These are phyloP conservation scores for Erethizon dorsatum DNA, from an alignment of 2,797 vertebrate species.

Conservation along the genomic window DNA sequence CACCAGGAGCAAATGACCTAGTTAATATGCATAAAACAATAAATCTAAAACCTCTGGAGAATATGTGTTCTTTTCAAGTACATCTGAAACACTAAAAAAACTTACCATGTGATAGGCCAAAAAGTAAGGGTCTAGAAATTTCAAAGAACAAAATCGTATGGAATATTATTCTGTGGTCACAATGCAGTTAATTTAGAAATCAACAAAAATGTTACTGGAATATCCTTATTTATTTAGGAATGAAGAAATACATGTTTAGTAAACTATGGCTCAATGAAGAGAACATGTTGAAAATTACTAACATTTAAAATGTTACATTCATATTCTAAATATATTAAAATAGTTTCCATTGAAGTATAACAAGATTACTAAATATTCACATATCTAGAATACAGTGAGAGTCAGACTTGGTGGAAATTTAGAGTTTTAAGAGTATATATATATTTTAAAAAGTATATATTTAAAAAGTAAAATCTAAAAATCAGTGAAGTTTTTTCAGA, in stretches of 20 bases:
- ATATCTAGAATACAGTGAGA: background rate
- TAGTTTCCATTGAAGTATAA: constrained; percentile 39
- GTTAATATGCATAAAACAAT: constrained; percentile 17
- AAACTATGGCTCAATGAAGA: background rate
- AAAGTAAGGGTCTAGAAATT: constrained; percentile 42
- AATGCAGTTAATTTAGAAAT: constrained; percentile 45
- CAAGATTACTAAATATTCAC: constrained; percentile 9
- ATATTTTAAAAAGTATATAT: background rate
- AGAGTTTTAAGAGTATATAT: background rate
- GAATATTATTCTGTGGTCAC: background rate
- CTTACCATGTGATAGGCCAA: background rate
- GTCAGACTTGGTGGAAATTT: background rate
- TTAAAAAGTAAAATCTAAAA: constrained; percentile 33
- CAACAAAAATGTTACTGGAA: constrained; percentile 22
- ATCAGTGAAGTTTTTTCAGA: constrained; percentile 7
- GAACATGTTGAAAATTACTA: constrained; percentile 40
- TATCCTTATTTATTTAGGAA: constrained; percentile 21
- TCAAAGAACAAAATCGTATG: constrained; percentile 39
- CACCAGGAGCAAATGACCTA: constrained; percentile 27
- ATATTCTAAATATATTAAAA: background rate
- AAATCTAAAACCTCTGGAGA: background rate
- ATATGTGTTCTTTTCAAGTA: background rate
- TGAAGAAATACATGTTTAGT: constrained; percentile 1
- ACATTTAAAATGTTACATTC: background rate
- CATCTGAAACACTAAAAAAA: constrained; percentile 34